phyloP scores from a whole-genome alignment of 2,797 vertebrate genomes.

The Sebastiscus tertius region DNA sequence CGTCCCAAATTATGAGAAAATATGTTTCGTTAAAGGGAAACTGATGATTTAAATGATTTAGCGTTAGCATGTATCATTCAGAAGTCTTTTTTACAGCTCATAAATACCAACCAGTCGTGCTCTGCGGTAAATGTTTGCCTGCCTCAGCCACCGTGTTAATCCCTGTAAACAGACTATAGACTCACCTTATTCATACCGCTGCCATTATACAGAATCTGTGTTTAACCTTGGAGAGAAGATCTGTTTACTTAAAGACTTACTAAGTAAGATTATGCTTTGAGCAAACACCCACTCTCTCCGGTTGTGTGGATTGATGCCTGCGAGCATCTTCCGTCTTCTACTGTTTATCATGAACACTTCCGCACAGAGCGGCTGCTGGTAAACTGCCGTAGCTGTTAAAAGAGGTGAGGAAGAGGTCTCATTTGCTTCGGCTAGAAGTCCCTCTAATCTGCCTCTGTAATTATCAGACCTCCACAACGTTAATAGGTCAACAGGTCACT shows the following conservation, averaged over 20 bases:
- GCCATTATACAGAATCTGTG: conserved; percentile 24
- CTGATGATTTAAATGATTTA: neutral
- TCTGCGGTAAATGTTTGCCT: conserved; percentile 9
- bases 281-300: conserved; percentile 26
- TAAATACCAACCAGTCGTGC: conserved; percentile 13
- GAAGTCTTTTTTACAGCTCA: neutral
- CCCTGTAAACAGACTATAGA: neutral
- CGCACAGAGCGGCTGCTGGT: conserved; percentile 7
- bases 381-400: conserved; percentile 24
- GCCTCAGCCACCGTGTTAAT: neutral
- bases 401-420: conserved; percentile 16
- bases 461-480: neutral
- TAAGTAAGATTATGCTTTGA: conserved; percentile 31
- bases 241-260: conserved; percentile 15
- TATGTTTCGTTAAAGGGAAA: neutral
- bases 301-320: conserved; percentile 10
- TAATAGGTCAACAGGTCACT: conserved; percentile 35
- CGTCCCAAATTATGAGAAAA: neutral
- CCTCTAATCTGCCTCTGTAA: conserved; percentile 23
- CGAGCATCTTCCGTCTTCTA: conserved; percentile 3
- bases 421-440: neutral
- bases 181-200: conserved; percentile 38
- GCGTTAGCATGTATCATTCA: conserved; percentile 7
- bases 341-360: conserved; percentile 17
- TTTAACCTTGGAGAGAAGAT: conserved; percentile 46